phyloP scores from a whole-genome alignment of 2,113 vertebrate species.

The Empidonax traillii region DNA sequence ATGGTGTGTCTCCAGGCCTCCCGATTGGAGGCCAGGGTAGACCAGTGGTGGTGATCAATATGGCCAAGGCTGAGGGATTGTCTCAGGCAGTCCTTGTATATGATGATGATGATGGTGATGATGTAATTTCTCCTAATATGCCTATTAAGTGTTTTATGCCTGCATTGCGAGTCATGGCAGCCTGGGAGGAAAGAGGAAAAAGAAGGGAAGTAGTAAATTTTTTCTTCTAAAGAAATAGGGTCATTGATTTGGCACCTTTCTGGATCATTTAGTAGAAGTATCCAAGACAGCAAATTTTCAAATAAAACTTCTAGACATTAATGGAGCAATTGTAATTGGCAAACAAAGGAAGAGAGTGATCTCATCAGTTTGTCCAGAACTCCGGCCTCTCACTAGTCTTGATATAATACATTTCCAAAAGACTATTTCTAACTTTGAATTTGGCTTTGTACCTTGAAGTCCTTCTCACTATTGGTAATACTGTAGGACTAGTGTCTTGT shows the following conservation, averaged over 20 bases:
- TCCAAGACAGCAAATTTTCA: neutral
- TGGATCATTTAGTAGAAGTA: neutral
- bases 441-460: slow-evolving; percentile 8
- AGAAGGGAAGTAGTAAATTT: neutral
- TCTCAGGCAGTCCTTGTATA: too few relatives aligned
- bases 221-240: neutral
- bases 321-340: neutral
- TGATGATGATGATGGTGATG: too few relatives aligned
- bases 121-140: neutral
- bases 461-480: neutral
- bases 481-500: neutral
- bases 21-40: too few relatives aligned
- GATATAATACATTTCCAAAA: neutral
- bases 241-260: neutral
- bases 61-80: too few relatives aligned
- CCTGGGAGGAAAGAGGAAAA: neutral
- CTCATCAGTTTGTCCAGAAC: neutral
- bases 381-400: neutral
- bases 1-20: too few relatives aligned
- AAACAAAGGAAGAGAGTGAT: neutral
- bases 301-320: neutral
- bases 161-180: neutral
- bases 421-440: slow-evolving; percentile 8
- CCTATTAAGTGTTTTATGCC: neutral
- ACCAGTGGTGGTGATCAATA: too few relatives aligned